Conservation (phyloP, 1,140 invertebrate species). For the Nephila pilipes region DNA sequence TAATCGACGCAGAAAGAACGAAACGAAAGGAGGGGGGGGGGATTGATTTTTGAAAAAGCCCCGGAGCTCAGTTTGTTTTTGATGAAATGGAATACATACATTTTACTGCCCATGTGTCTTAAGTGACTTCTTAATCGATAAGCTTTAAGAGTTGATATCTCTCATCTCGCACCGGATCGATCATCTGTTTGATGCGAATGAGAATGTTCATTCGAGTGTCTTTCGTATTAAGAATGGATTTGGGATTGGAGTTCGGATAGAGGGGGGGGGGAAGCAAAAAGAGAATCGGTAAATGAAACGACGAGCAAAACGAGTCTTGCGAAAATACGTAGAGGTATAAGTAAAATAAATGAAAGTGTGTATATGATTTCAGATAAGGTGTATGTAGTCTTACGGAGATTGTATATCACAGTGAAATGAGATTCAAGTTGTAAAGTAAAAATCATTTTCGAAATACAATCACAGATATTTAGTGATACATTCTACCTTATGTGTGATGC, state of each 20-base stretch:
- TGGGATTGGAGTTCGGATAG: neutral
- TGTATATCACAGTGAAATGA: too few species aligned
- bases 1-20: neutral
- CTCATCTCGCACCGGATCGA: constrained; percentile 6
- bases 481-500: too few species aligned
- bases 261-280: neutral
- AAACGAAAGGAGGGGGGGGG: neutral
- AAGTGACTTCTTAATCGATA: constrained; percentile 76
- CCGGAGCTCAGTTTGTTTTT: constrained; percentile 65
- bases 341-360: too few species aligned
- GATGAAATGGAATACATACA: constrained; percentile 74
- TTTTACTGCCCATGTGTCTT: constrained; percentile 51
- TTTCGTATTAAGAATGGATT: constrained; percentile 23
- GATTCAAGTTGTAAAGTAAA: too few species aligned
- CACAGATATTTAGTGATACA: too few species aligned
- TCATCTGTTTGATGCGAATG: constrained; percentile 38
- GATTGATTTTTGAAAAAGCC: constrained; percentile 68
- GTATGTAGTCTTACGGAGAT: too few species aligned
- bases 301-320: neutral
- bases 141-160: constrained; percentile 53
- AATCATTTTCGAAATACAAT: too few species aligned
- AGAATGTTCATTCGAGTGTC: constrained; percentile 5
- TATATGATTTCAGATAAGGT: too few species aligned
- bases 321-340: too few species aligned
- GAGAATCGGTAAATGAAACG: neutral